Percentiles rank a stretch among this genome's conserved stretches.
Evolutionary conservation across 2,797 vertebrate genomes (phyloP).

Genomic region (Balearica regulorum): DNA sequence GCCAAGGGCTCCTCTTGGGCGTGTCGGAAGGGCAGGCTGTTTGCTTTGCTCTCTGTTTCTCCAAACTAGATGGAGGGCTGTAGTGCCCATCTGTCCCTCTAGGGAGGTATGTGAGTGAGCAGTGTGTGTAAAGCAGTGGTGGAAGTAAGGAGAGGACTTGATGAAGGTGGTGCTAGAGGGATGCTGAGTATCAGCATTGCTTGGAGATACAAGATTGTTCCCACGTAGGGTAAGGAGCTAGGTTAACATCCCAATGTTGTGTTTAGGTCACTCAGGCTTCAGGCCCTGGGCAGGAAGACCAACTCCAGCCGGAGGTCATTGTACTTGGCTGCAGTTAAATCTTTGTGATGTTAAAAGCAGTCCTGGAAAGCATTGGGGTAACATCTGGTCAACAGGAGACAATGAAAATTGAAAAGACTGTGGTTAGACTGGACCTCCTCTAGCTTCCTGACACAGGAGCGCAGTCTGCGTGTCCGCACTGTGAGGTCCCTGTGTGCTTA

Average conservation of each 20-base stretch:
- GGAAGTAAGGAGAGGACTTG: background rate
- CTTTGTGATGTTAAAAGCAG: conserved; percentile 20
- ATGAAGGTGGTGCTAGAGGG: background rate
- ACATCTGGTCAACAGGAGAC: background rate
- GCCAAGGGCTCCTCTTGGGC: background rate
- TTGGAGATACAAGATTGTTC: background rate
- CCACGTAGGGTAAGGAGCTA: background rate
- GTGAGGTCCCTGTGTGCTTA: background rate
- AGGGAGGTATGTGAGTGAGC: background rate
- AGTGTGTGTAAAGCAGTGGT: background rate
- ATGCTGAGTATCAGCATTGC: background rate
- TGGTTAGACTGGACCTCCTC: background rate
- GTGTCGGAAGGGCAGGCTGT: background rate
- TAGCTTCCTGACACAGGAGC: background rate
- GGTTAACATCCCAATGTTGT: background rate
- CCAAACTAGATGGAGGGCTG: background rate
- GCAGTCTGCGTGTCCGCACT: fast-evolving
- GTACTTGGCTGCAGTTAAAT: background rate
- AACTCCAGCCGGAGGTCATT: background rate
- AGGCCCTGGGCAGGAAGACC: background rate
- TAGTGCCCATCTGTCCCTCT: background rate
- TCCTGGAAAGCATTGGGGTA: background rate
- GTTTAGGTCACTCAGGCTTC: background rate
- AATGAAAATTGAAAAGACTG: background rate
- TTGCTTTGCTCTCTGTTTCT: background rate